Conservation (phyloP, 2,797 vertebrate species). For the Leontopithecus rosalia region DNA sequence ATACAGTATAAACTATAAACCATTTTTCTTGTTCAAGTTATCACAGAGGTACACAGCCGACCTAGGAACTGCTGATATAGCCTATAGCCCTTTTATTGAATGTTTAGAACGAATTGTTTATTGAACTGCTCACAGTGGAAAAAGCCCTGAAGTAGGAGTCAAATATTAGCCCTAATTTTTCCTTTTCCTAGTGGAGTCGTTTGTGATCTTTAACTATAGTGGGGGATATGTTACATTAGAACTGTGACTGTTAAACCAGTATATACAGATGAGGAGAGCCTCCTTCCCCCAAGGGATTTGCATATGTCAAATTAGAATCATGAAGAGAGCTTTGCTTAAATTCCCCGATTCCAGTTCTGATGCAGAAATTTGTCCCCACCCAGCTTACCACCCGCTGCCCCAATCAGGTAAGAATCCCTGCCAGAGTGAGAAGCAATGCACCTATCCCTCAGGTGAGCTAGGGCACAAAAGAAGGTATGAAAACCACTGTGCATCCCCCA, state of each 20-base stretch:
- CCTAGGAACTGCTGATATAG: background rate
- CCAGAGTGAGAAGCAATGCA: background rate
- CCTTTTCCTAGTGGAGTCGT: background rate
- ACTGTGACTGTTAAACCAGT: background rate
- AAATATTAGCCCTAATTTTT: background rate
- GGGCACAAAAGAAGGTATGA: background rate
- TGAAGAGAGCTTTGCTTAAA: background rate
- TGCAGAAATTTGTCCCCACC: background rate
- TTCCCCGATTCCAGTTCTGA: background rate
- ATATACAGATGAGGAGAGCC: background rate
- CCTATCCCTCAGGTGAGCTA: background rate
- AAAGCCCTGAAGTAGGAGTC: background rate
- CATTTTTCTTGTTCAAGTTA: background rate
- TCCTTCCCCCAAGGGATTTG: background rate
- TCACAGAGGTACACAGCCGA: background rate
- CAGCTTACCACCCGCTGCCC: background rate
- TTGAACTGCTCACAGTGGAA: background rate
- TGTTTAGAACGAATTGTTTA: constrained; percentile 10
- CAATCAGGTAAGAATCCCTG: background rate
- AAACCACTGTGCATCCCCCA: background rate
- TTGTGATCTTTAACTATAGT: background rate
- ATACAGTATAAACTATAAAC: background rate
- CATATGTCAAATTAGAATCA: background rate
- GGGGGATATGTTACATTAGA: background rate
- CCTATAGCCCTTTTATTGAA: background rate